A percentile compares a stretch with the other conserved stretches of the same genome.
Evolutionary conservation across 2,113 vertebrate genomes (phyloP).

Genomic region (Chloroceryle aenea): DNA sequence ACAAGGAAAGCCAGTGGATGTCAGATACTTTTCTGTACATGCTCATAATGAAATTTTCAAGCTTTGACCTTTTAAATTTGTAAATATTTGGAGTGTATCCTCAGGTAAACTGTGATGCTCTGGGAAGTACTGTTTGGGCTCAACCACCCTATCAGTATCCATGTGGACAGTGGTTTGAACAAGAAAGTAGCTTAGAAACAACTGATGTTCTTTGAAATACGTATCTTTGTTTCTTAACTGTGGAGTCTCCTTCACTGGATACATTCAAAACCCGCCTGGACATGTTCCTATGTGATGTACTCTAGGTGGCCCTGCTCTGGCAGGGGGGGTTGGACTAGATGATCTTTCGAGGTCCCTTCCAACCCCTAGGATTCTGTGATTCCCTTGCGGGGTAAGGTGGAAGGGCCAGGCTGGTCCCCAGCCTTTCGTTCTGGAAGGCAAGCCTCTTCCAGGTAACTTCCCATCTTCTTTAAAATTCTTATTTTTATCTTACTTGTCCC

Average conservation of each 20-base stretch:
- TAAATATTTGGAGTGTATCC: neutral
- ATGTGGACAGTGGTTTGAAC: neutral
- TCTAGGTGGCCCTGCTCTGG: too few relatives aligned
- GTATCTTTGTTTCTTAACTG: neutral
- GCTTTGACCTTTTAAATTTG: neutral
- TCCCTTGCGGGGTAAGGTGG: neutral
- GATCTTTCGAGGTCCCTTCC: too few relatives aligned
- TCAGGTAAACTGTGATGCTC: neutral
- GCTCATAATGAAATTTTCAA: neutral
- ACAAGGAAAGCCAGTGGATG: neutral
- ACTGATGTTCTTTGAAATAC: neutral
- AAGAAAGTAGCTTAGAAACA: neutral
- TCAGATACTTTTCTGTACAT: neutral
- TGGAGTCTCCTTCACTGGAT: too few relatives aligned
- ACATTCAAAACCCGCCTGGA: too few relatives aligned
- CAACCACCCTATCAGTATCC: neutral
- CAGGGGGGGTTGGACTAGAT: too few relatives aligned
- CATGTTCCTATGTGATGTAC: too few relatives aligned
- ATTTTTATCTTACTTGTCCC: neutral
- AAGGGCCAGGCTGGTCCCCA: neutral
- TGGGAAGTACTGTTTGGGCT: neutral
- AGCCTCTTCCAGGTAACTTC: neutral
- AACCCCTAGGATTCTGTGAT: too few relatives aligned
- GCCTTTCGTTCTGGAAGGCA: neutral
- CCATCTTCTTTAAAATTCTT: neutral